phyloP scores from a whole-genome alignment of 2,888 invertebrate genomes.

The Podabrus alpinus region DNA sequence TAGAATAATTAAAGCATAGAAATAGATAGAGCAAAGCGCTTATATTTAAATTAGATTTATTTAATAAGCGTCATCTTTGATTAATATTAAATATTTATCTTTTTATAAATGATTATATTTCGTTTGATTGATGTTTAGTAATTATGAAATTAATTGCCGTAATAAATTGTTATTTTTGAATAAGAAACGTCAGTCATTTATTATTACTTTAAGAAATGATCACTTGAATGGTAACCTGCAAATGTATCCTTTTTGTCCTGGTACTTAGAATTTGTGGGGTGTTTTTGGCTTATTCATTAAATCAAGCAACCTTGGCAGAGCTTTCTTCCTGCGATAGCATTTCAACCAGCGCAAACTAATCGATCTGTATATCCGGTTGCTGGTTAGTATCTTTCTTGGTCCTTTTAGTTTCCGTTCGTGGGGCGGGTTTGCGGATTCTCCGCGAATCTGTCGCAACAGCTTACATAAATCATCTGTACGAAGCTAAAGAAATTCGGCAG shows the following conservation, averaged over 20 bases:
- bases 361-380: constrained; percentile 37
- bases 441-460: constrained; percentile 39
- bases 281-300: constrained; percentile 27
- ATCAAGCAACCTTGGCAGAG: constrained; percentile 19
- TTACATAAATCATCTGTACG: constrained; percentile 44
- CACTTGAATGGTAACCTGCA: neutral
- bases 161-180: neutral
- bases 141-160: neutral
- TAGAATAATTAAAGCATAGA: neutral
- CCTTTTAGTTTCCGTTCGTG: constrained; percentile 40
- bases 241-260: neutral
- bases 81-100: neutral
- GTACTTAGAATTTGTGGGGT: neutral
- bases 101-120: neutral
- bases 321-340: constrained; percentile 21
- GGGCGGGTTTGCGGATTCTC: constrained; percentile 40
- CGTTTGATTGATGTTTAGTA: neutral
- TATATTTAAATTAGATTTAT: neutral
- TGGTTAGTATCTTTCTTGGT: constrained; percentile 36
- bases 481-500: constrained; percentile 38
- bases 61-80: neutral
- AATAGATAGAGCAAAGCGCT: neutral
- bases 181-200: neutral
- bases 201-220: neutral
- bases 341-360: constrained; percentile 35